Base-by-base conservation (phyloP, 1,140 invertebrate species). In the Aporrectodea caliginosa region DNA sequence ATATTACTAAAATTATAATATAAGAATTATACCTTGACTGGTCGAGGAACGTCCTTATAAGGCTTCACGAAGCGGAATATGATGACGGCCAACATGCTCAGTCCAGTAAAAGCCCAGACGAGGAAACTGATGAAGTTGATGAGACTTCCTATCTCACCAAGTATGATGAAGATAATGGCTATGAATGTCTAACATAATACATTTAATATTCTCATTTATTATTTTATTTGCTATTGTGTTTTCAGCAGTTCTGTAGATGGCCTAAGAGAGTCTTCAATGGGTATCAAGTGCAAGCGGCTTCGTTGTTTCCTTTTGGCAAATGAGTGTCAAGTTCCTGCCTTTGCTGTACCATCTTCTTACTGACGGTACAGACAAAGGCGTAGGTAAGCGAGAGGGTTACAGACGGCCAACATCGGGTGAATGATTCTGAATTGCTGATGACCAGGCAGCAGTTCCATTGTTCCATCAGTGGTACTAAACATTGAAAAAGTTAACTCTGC, bases 61-160 rank as follows among this genome's bases (percentile, higher is more conserved):
- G 75, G 75, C 29, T 34, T 30, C 6, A 27, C 22, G n/a, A 35
- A 92, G 77, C 94, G 86, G 82, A 97, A 87, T 1, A 94, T 90
- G 16, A 97, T 85, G 0, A 96, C 87, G 0, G 93, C 92, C 0
- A 93, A 86, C 91, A 96, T 94, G 0, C 93, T 93, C 0, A 93
- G 84, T 0, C 93, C 94, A 85, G 96, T 96, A 85, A 95, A 95
- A 69, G 95, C 91, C 94, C 94, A 96, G 0, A 93, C 92, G 22
- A 94, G 91, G 87, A 96, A 96, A 86, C 93, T 94, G 78, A 94
- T 93, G 84, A 96, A 94, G 85, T 96, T 93, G 79, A 97, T 95
- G 0, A 97, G 88, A 1, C 91, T 90, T 22, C 90, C 90, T 33
- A 96, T 94, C 82, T 94, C 91, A 30, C 94, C 94, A n/a, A 91